phyloP scores from a whole-genome alignment of 2,113 vertebrate species.

The Gymnarchus niloticus region DNA sequence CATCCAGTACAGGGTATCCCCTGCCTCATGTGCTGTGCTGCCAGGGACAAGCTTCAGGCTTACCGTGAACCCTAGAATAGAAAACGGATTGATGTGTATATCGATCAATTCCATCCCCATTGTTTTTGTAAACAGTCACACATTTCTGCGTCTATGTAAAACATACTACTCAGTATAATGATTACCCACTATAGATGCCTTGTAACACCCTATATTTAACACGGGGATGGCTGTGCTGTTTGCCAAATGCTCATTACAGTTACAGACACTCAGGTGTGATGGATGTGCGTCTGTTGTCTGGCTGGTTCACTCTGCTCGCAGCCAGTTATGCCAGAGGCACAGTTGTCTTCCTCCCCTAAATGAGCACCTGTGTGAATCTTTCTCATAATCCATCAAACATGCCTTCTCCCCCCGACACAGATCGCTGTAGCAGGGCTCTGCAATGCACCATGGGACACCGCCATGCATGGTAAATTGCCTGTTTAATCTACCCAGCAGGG shows the following conservation, averaged over 20 bases:
- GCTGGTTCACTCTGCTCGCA: not conserved
- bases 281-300: not conserved
- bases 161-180: too few relatives aligned
- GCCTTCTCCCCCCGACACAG: not conserved
- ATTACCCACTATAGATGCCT: not conserved
- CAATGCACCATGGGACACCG: not conserved
- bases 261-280: not conserved
- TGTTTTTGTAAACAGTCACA: too few relatives aligned
- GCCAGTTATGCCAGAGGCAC: not conserved
- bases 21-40: too few relatives aligned
- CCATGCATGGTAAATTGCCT: not conserved
- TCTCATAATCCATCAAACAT: not conserved
- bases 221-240: not conserved
- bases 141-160: too few relatives aligned
- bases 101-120: too few relatives aligned
- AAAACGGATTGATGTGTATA: too few relatives aligned
- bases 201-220: not conserved
- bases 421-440: not conserved
- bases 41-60: not conserved
- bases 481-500: slow-evolving; percentile 9
- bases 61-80: not conserved
- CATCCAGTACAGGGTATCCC: not conserved
- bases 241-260: not conserved
- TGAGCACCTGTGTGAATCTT: not conserved
- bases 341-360: not conserved